Base-by-base conservation (phyloP, 2,797 vertebrate genomes). In the Phoeniculus purpureus region DNA sequence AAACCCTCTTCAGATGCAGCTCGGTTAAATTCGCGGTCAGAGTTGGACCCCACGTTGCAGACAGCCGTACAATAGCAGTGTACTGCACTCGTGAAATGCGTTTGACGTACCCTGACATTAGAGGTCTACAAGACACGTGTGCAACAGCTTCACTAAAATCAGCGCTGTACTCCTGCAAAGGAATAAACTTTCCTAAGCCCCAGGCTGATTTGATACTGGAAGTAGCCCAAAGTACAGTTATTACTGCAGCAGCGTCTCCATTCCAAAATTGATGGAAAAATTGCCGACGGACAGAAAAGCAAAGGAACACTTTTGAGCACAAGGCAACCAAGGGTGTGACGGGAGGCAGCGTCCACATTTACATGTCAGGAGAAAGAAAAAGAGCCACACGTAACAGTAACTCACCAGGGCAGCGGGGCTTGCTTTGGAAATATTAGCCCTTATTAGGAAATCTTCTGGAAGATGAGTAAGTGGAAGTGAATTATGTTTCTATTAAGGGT, bases 361-460 rank as follows among this genome's bases (percentile, higher is more conserved):
- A 61, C 87, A 87, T 71, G 91, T 89, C 88, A 96, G 90, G 94
- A 85, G 78, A 50, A 95, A 88, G 80, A 84, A 90, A 94, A 91
- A 94, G 92, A 96, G 87, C 31, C 80, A 71, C 56, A 65, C 31
- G 67, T 90, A 90, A 85, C 77, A 85, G 31, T 75, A 87, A 87
- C 92, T 92, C 90, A 96, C 72, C 71, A 93, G 74, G 94, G 81
- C 72, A 10, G 61, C 25, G n/a, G 85, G 66, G 67, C 54, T 95
- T 77, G 95, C 95, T 97, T 96, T 97, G 93, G 94, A 97, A 97
- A 95, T 94, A 94, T 85, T 88, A 95, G 77, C 81, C 97, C 97
- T 98, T 97, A 97, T 97, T 97, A 97, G 97, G 97, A 78, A 95
- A 97, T 97, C 96, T 97, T 95, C 66, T 95, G 93, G 95, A 95